Percentiles rank a stretch among this genome's conserved stretches.
These are phyloP conservation scores for Anomalospiza imberbis DNA, from an alignment of 2,797 vertebrate species.

Conservation along the genomic window DNA sequence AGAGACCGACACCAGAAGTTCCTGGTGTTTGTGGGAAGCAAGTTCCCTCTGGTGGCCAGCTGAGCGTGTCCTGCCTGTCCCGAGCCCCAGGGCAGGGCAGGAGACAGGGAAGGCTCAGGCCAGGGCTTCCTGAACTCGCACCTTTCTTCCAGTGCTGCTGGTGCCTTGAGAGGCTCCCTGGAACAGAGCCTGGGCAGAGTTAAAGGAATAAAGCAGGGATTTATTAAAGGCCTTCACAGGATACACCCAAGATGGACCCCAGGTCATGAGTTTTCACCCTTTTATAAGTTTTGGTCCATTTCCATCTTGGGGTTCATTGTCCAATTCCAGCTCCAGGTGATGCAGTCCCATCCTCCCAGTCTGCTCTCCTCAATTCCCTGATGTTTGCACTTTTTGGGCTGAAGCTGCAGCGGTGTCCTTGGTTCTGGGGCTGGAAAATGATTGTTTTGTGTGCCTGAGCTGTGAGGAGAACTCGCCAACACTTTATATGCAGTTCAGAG, in stretches of 20 bases:
- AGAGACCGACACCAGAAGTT: fast-evolving
- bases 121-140: neutral
- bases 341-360: neutral
- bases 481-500: neutral
- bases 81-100: too few relatives aligned
- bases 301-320: neutral
- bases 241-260: neutral
- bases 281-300: neutral
- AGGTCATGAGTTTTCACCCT: fast-evolving
- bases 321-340: neutral
- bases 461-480: neutral
- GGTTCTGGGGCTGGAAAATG: neutral
- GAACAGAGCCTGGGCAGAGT: neutral
- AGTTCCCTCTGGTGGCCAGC: neutral
- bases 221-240: neutral
- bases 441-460: neutral
- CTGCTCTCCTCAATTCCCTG: neutral
- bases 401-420: neutral
- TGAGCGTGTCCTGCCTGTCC: neutral
- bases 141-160: neutral
- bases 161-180: neutral
- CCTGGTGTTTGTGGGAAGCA: neutral
- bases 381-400: neutral
- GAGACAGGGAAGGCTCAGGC: neutral
- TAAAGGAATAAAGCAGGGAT: neutral